These are phyloP conservation scores for Perca fluviatilis DNA, from an alignment of 2,113 vertebrate genomes.

Conservation along the genomic window DNA sequence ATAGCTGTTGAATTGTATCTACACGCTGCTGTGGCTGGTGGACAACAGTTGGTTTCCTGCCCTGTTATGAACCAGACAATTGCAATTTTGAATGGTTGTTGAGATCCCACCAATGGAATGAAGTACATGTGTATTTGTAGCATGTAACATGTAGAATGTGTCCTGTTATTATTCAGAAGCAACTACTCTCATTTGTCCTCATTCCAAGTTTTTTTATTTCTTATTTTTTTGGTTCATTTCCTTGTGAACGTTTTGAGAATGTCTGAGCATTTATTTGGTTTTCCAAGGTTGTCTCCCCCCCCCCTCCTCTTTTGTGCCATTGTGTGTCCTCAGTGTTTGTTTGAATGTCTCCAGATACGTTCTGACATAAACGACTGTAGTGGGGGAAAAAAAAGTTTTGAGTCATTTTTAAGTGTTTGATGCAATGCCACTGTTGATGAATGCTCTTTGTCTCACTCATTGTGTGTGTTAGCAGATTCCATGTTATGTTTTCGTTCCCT, in stretches of 20 bases:
- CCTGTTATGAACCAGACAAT: constrained; percentile 20
- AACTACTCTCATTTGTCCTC: constrained; percentile 54
- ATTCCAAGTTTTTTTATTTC: constrained; percentile 42
- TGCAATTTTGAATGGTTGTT: constrained; percentile 33
- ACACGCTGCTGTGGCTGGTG: neutral
- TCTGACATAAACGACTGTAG: neutral
- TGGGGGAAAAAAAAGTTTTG: neutral
- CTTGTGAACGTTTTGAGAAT: constrained; percentile 57
- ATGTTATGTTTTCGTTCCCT: constrained; percentile 33
- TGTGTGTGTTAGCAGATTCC: constrained; percentile 53
- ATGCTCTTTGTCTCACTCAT: constrained; percentile 62
- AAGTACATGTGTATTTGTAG: constrained; percentile 35
- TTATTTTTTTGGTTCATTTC: constrained; percentile 37
- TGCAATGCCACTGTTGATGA: constrained; percentile 61
- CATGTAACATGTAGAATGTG: constrained; percentile 25
- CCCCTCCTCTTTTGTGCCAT: constrained; percentile 36
- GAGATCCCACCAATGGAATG: constrained; percentile 36
- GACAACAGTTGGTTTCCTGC: constrained; percentile 33
- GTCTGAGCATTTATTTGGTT: constrained; percentile 36
- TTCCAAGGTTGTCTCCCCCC: constrained; percentile 40
- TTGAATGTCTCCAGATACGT: constrained; percentile 70
- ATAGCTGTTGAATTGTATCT: constrained; percentile 1
- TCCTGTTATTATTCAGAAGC: constrained; percentile 68
- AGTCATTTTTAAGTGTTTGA: constrained; percentile 61
- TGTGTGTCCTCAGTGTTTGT: constrained; percentile 65